Base-by-base conservation (phyloP, 1,140 invertebrate species). In the Aradophagus sp. region DNA sequence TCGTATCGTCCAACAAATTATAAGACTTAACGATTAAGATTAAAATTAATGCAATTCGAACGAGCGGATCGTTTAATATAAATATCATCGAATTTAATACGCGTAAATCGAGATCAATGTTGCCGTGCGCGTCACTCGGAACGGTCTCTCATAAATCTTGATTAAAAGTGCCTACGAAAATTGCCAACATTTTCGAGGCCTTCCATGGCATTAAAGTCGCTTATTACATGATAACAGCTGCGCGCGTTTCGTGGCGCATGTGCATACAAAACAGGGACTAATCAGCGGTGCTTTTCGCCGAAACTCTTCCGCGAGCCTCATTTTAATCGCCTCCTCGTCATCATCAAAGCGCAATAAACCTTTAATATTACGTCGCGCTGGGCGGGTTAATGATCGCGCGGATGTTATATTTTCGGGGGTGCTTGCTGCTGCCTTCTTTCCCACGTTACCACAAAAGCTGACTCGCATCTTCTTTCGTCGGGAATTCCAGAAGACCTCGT, bases 401-500 rank as follows among this genome's bases (percentile, higher is more conserved):
- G 52, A 53, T 48, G 58, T 63, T 29, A 63, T 63, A 70, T 23
- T 23, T 70, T 63, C 26, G 66, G 56, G 52, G 66, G 52, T 69
- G 50, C 27, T 38, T n/a, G n/a, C n/a, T 8, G 20, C 20, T 8
- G 20, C 44, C 52, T 63, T 29, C 66, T 65, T 68, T 69, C 66
- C 55, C 72, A 58, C 45, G 61, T n/a, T n/a, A 66, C 38, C 17
- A 31, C 34, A 26, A 55, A 73, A 62, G 63, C 26, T 45, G 58
- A 36, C 55, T 47, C 45, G 34, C 50, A 65, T 32, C 41, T 42
- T 72, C 52, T 50, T 15, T 38, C 53, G 56, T 19, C 26, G 58
- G 52, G 26, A 61, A 73, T 73, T 73, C 70, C 63, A 52, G 63
- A 73, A 73, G 56, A 73, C n/a, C n/a, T n/a, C n/a, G n/a, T n/a